A percentile compares a stretch with the other conserved stretches of the same genome.
phyloP scores from a whole-genome alignment of 2,113 vertebrate genomes.

The Pelecanus crispus region DNA sequence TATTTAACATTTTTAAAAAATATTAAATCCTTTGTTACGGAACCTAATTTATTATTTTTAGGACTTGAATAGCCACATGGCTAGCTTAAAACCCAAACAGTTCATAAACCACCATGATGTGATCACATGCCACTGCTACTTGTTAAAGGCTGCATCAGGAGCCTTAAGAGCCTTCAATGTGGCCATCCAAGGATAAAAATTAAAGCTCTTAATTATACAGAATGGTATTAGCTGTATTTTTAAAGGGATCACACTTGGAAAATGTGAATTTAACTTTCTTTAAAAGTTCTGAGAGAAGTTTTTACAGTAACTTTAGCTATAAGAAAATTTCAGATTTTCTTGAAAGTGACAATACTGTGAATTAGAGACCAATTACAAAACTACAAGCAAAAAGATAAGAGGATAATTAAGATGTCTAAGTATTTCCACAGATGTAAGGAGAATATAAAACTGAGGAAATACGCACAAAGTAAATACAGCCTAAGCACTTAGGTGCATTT shows the following conservation, averaged over 20 bases:
- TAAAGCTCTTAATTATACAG: not conserved
- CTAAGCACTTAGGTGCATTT: not conserved
- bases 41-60: not conserved
- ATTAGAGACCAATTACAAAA: not conserved
- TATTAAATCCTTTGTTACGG: not conserved
- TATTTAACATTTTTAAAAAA: not conserved
- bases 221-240: not conserved
- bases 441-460: not conserved
- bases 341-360: not conserved
- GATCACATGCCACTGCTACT: not conserved
- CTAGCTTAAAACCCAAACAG: not conserved
- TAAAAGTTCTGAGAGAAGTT: not conserved
- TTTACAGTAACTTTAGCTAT: not conserved
- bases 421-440: not conserved
- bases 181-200: not conserved
- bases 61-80: not conserved
- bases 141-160: not conserved
- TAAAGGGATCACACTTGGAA: not conserved
- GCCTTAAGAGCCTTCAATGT: not conserved
- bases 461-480: not conserved
- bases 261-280: not conserved
- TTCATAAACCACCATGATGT: not conserved
- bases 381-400: not conserved
- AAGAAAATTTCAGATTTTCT: not conserved
- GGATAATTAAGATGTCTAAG: not conserved